Evolutionary conservation across 2,888 invertebrate species (phyloP).

Genomic region (Marasmarcha lunaedactyla): DNA sequence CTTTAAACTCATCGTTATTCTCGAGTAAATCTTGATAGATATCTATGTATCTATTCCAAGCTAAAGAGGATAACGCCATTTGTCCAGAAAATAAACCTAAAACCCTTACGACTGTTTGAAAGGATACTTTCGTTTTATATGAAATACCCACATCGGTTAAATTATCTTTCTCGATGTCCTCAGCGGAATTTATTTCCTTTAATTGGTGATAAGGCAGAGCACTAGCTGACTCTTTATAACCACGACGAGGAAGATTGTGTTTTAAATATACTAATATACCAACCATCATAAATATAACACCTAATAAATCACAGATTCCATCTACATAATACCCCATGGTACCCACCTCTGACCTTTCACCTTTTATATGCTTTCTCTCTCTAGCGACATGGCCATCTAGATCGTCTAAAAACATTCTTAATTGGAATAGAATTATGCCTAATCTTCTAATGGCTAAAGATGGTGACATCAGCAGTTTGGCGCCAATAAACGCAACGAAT

Average conservation of each 20-base stretch:
- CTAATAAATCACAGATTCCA: slow-evolving; percentile 83
- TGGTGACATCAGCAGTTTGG: slow-evolving; percentile 80
- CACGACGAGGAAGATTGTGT: slow-evolving; percentile 79
- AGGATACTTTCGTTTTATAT: slow-evolving; percentile 76
- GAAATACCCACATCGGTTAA: slow-evolving; percentile 65
- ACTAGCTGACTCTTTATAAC: slow-evolving; percentile 74
- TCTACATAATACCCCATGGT: slow-evolving; percentile 86
- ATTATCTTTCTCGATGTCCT: slow-evolving; percentile 55
- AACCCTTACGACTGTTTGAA: slow-evolving; percentile 75
- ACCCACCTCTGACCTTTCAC: slow-evolving; percentile 85
- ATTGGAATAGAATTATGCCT: slow-evolving; percentile 82
- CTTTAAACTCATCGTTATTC: slow-evolving; percentile 61
- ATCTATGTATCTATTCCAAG: slow-evolving; percentile 88
- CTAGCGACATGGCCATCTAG: slow-evolving; percentile 90
- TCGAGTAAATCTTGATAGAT: slow-evolving; percentile 83
- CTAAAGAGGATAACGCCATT: slow-evolving; percentile 78
- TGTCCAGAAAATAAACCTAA: slow-evolving; percentile 77
- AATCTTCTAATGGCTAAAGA: slow-evolving; percentile 77
- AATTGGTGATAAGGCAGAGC: slow-evolving; percentile 61
- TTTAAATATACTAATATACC: slow-evolving; percentile 78
- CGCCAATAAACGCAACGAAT: slow-evolving; percentile 79
- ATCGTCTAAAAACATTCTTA: slow-evolving; percentile 86
- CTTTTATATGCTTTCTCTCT: slow-evolving; percentile 78
- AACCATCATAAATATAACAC: slow-evolving; percentile 77
- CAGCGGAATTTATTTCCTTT: slow-evolving; percentile 48